Evolutionary conservation across 2,113 vertebrate species (phyloP), one percentile per base, ranked within the genome.

Genomic region (Labeo rohita): DNA sequence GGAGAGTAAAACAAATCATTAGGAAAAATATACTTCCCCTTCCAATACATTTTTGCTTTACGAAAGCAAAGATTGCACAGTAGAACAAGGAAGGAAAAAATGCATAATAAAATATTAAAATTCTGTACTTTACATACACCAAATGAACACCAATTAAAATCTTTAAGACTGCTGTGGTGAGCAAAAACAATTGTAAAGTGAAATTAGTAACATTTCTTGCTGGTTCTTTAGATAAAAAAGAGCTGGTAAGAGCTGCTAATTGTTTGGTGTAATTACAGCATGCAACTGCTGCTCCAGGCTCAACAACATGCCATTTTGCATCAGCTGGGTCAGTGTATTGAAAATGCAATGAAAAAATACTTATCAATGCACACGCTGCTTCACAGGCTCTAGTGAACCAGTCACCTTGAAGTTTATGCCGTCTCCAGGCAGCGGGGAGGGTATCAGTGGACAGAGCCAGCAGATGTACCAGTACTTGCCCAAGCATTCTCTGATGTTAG

Each of bases 371-470:
- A 87, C 84, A n/a, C 77, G 23, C 3, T 90, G 92, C 75, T 87
- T 91, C 23, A n/a, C 11, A 9, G 94, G 94, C 36, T 95, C 94
- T 52, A 93, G 84, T 0, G 93, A 92, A 3, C 95, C 93, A 0
- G 93, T 90, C 36, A 95, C 93, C 88, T 92, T 90, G 89, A 97
- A 98, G 88, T 92, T 90, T 84, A 97, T 94, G 36, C 97, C 97
- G 0, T 97, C 96, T 52, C 97, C 96, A 0, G 96, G 95, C 39
- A 96, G 78, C 0, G 93, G 94, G n/a, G 97, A 97, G 15, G 94
- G 86, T 81, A 97, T 89, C 79, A 97, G 96, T 0, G 97, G 97
- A 85, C 93, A 96, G 68, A 98, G 91, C 96, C 96, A 97, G 85
- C 95, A 94, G 0, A 97, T 87, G 91, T 94, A 95, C 96, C 97